phyloP scores from a whole-genome alignment of 2,797 vertebrate species.

The Trachops cirrhosus region DNA sequence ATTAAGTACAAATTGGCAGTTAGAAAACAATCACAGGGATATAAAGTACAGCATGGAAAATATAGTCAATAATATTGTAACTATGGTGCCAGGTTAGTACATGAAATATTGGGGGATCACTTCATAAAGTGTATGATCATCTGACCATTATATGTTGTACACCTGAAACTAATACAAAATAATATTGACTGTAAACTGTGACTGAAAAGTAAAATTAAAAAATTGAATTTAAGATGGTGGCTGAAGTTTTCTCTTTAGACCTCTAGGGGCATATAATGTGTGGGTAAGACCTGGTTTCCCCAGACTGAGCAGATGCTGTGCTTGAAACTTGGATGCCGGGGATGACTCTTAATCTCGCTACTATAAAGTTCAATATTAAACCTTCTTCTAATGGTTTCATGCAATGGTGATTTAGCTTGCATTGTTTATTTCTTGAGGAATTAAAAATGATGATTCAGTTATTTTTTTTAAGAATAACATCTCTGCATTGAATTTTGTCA shows the following conservation, averaged over 20 bases:
- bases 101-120: background rate
- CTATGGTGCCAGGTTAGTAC: background rate
- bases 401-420: background rate
- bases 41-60: background rate
- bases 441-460: background rate
- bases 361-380: background rate
- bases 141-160: background rate
- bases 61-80: background rate
- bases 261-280: background rate
- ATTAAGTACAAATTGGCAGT: background rate
- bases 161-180: background rate
- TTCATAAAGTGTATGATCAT: background rate
- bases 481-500: background rate
- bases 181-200: background rate
- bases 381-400: background rate
- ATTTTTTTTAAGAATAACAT: background rate
- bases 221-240: background rate
- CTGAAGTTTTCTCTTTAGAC: background rate
- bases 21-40: background rate
- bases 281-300: background rate
- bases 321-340: background rate
- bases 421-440: background rate
- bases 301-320: background rate
- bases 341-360: background rate
- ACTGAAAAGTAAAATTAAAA: background rate